Conservation (phyloP, 1,140 invertebrate genomes). For the Temnothorax curvispinosus region DNA sequence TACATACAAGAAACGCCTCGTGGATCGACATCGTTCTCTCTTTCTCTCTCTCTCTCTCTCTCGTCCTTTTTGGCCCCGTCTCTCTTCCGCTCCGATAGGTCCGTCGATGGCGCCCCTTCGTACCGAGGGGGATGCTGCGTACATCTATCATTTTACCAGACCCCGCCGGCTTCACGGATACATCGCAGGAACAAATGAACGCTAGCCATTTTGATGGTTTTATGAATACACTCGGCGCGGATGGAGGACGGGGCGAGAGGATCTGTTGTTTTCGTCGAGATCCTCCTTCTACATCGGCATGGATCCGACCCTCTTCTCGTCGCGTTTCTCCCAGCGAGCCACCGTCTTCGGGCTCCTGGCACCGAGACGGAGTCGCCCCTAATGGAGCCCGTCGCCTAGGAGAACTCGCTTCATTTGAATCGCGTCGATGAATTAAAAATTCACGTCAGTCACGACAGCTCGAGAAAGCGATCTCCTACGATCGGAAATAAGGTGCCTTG, state of each 20-base stretch:
- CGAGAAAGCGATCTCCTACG: constrained; percentile 37
- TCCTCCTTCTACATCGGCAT: constrained; percentile 38
- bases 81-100: constrained; percentile 60
- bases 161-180: constrained; percentile 66
- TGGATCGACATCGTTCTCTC: constrained; percentile 45
- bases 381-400: constrained; percentile 57
- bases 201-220: constrained; percentile 65
- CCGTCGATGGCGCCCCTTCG: constrained; percentile 64
- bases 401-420: constrained; percentile 57
- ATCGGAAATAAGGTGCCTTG: constrained; percentile 12
- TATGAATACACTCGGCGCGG: constrained; percentile 67
- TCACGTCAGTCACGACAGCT: constrained; percentile 50
- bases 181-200: constrained; percentile 75
- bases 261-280: constrained; percentile 65
- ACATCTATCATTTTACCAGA: constrained; percentile 76
- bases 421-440: constrained; percentile 55
- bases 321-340: constrained; percentile 8
- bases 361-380: constrained; percentile 52
- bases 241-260: constrained; percentile 48
- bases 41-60: constrained; percentile 39
- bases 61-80: constrained; percentile 50
- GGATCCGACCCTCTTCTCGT: constrained; percentile 46
- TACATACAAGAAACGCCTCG: constrained; percentile 23
- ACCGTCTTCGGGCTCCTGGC: constrained; percentile 22
- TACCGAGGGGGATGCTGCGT: constrained; percentile 67